Conservation (phyloP, 2,113 vertebrate species). For the Meleagris gallopavo region DNA sequence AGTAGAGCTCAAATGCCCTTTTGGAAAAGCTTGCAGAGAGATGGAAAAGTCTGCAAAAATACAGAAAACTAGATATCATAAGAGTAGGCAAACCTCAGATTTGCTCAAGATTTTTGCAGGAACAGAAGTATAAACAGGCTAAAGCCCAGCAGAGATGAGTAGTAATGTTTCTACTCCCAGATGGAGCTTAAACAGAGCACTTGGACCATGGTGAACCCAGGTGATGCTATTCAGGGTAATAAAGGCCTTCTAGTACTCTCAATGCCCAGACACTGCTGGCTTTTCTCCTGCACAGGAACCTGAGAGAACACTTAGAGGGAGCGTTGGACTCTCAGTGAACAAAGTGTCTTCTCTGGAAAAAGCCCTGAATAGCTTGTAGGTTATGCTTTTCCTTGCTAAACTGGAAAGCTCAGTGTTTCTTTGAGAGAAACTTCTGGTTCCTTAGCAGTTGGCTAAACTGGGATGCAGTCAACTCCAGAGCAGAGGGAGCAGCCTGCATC, state of each 20-base stretch:
- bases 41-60: neutral
- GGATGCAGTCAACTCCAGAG: neutral
- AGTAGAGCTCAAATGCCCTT: neutral
- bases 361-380: neutral
- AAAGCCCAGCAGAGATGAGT: neutral
- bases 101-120: neutral
- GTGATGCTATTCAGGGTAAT: neutral
- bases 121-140: neutral
- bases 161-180: neutral
- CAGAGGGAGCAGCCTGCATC: neutral
- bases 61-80: neutral
- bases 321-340: fast-evolving
- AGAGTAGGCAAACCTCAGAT: neutral
- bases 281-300: neutral
- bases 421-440: neutral
- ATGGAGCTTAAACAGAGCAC: neutral
- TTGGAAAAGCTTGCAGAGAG: neutral
- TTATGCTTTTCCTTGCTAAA: neutral
- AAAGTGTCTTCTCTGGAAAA: neutral
- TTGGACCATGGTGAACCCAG: neutral
- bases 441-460: neutral
- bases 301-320: neutral
- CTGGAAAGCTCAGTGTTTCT: neutral
- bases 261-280: neutral
- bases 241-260: neutral